A percentile compares a stretch with the other conserved stretches of the same genome.
Evolutionary conservation across 2,797 vertebrate genomes (phyloP).

Genomic region (Ceryle rudis): DNA sequence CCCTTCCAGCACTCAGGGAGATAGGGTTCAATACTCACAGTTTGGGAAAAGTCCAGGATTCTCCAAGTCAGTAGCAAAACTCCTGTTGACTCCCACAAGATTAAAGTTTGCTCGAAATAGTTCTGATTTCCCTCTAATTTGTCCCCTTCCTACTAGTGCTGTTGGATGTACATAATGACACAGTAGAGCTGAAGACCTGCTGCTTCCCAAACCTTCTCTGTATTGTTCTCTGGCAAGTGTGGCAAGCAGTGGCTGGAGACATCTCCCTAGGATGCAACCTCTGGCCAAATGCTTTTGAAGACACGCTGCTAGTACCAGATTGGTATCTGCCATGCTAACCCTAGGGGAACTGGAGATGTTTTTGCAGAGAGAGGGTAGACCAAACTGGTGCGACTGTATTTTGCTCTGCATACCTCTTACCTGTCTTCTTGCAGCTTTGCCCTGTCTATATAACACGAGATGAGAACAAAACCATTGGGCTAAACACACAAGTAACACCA

Average conservation of each 20-base stretch:
- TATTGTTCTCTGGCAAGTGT: neutral
- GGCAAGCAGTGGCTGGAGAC: neutral
- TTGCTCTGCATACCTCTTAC: neutral
- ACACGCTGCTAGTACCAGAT: neutral
- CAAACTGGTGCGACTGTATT: neutral
- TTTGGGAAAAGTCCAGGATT: neutral
- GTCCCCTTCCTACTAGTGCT: neutral
- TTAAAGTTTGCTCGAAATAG: neutral
- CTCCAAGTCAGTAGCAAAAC: neutral
- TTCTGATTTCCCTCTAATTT: neutral
- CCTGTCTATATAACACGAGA: neutral
- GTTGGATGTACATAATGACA: neutral
- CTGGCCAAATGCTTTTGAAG: neutral
- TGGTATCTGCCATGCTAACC: neutral
- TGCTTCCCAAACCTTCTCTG: neutral
- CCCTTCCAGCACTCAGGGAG: neutral
- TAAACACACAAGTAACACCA: neutral
- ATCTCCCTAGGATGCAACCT: neutral
- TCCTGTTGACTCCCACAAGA: neutral
- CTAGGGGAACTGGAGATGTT: neutral
- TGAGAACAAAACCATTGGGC: neutral
- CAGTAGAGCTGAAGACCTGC: neutral
- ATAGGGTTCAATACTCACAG: rapidly evolving
- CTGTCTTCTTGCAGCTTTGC: neutral
- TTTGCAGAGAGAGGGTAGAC: neutral